Evolutionary conservation across 2,797 vertebrate genomes (phyloP), one percentile per base, ranked within the genome.

Genomic region (Gymnoscopelus braueri): DNA sequence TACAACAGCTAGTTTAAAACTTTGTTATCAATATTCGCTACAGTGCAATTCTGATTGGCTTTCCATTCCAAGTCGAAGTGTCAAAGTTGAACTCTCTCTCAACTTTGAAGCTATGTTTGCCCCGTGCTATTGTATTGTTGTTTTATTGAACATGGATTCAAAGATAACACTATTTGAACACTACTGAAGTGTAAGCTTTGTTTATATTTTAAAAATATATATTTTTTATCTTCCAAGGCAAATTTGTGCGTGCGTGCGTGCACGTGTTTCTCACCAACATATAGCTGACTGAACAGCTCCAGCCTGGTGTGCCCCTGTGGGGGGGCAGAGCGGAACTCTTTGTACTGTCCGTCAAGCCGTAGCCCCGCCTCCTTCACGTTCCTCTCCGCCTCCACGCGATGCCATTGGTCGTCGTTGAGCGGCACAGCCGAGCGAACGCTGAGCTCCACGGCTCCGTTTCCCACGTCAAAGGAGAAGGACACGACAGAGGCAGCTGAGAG

Each of bases 381-480:
- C 67, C 96, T 95, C 80, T 99, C 97, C 0, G 91, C 97, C 0
- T 92, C 95, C 71, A 99, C 95, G 0, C 94, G 94, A 79, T 99
- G 97, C 98, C 98, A 99, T 11, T 96, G 95, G 92, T 97, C 94
- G 5, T 99, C 94, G 0, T 95, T 97, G 26, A 99, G 94, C 0
- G 93, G 92, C 2, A 60, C 82, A 0, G 93, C 89, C 0, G 97
- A 96, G 0, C 79, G 90, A 4, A 96, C 94, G 0, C 84, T 72
- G 0, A 99, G 92, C 91, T 98, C 97, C 89, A 97, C 93, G 0
- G 92, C 94, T 3, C 97, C 96, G 0, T 95, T 95, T 12, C 96
- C 98, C 2, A 97, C 95, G 1, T 97, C 94, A 0, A 99, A 98
- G 0, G 96, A 97, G 74, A 99, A 97, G 35, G 94, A 88, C 12